Conservation (phyloP, 1,140 invertebrate species). For the Parapsyche elsis region DNA sequence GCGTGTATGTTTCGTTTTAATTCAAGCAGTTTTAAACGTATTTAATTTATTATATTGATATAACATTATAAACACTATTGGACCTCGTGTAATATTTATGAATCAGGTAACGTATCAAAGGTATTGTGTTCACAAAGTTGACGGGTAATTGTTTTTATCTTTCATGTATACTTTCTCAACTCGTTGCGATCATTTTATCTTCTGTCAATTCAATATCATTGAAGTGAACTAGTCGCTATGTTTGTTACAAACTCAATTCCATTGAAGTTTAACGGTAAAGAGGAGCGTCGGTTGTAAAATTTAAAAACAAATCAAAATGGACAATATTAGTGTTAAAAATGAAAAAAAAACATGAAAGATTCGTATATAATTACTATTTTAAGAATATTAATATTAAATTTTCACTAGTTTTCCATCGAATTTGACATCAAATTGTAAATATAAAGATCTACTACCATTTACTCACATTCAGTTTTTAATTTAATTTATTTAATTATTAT, state of each 20-base stretch:
- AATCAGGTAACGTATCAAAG: constrained; percentile 54
- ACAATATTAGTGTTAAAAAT: too few relatives aligned
- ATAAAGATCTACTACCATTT: constrained; percentile 25
- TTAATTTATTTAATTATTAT: constrained; percentile 21
- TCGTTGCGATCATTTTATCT: too few relatives aligned
- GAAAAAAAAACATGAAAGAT: neutral
- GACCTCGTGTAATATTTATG: constrained; percentile 52
- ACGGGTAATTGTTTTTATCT: too few relatives aligned
- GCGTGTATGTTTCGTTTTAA: neutral
- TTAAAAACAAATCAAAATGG: neutral
- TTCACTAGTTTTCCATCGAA: constrained; percentile 43
- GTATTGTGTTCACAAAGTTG: constrained; percentile 43
- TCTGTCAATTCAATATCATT: too few relatives aligned
- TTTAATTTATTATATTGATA: neutral
- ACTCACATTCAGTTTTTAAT: constrained; percentile 11
- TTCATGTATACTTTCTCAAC: too few relatives aligned
- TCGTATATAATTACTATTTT: neutral
- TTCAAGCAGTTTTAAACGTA: too few relatives aligned
- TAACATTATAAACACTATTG: constrained; percentile 50
- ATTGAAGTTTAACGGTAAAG: neutral
- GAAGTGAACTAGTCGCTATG: too few relatives aligned
- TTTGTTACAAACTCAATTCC: too few relatives aligned
- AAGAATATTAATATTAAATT: constrained; percentile 8
- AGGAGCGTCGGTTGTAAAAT: neutral
- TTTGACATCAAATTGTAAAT: constrained; percentile 47